Evolutionary conservation across 2,113 vertebrate species (phyloP).

Genomic region (Poecile atricapillus): DNA sequence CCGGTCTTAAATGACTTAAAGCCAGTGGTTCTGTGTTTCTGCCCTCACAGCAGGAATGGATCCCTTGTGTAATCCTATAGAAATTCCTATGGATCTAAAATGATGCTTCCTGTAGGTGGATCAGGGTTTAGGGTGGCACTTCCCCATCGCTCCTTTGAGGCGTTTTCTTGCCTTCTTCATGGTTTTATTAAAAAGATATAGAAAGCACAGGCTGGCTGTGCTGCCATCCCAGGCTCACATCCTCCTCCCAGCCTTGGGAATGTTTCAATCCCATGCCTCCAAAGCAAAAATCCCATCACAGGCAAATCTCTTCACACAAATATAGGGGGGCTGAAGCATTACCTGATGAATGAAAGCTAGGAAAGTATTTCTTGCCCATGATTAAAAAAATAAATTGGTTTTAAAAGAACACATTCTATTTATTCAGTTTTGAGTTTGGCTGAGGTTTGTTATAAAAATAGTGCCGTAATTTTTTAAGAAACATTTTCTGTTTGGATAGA

Average conservation of each 20-base stretch:
- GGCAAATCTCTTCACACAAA: neutral
- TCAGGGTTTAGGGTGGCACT: neutral
- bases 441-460: constrained; percentile 66
- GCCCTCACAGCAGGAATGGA: neutral
- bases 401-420: constrained; percentile 49
- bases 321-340: neutral
- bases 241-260: neutral
- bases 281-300: neutral
- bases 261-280: fast-evolving
- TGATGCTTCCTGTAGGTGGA: neutral
- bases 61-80: neutral
- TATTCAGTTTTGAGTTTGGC: constrained; percentile 53
- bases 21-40: neutral
- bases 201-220: neutral
- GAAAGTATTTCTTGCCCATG: constrained; percentile 8
- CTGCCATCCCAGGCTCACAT: neutral
- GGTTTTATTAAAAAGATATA: neutral
- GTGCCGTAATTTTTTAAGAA: constrained; percentile 55
- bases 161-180: neutral
- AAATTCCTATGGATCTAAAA: neutral
- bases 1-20: neutral
- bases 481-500: constrained; percentile 67
- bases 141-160: neutral
- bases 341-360: constrained; percentile 50
- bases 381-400: neutral